A percentile compares a stretch with the other conserved stretches of the same genome.
Evolutionary conservation across 2,797 vertebrate genomes (phyloP).

Genomic region (Peromyscus nudipes): DNA sequence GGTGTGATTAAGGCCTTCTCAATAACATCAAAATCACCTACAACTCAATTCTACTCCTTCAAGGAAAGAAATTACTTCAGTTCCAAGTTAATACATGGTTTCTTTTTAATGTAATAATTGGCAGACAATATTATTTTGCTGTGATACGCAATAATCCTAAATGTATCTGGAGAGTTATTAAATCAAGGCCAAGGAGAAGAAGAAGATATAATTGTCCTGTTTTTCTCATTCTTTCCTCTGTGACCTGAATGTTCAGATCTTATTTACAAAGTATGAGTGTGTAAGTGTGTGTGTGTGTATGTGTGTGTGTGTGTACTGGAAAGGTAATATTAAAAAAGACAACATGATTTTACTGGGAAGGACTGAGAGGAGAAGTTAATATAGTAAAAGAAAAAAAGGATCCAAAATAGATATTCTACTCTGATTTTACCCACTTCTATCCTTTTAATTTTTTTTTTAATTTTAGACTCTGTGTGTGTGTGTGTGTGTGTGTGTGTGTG

Average conservation of each 20-base stretch:
- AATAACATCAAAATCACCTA: slow-evolving; percentile 76
- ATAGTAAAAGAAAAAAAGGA: background rate
- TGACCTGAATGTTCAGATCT: slow-evolving; percentile 38
- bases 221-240: slow-evolving; percentile 61
- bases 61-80: slow-evolving; percentile 77
- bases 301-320: background rate
- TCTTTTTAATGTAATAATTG: slow-evolving; percentile 79
- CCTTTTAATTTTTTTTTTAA: background rate
- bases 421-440: slow-evolving; percentile 12
- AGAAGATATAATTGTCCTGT: slow-evolving; percentile 51
- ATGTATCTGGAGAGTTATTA: slow-evolving; percentile 68
- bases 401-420: slow-evolving; percentile 19
- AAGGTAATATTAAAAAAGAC: slow-evolving; percentile 50
- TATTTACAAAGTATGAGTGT: slow-evolving; percentile 60
- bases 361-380: slow-evolving; percentile 34
- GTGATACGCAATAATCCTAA: slow-evolving; percentile 72
- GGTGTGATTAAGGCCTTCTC: slow-evolving; percentile 63
- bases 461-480: background rate
- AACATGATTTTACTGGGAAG: slow-evolving; percentile 58
- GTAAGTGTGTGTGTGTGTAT: background rate
- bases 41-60: slow-evolving; percentile 74
- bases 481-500: too few species aligned
- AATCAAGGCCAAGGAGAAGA: slow-evolving; percentile 64
- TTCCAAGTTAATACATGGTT: slow-evolving; percentile 74
- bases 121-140: slow-evolving; percentile 74